Conservation (phyloP, 1,140 invertebrate genomes). For the Papilio polyxenes region DNA sequence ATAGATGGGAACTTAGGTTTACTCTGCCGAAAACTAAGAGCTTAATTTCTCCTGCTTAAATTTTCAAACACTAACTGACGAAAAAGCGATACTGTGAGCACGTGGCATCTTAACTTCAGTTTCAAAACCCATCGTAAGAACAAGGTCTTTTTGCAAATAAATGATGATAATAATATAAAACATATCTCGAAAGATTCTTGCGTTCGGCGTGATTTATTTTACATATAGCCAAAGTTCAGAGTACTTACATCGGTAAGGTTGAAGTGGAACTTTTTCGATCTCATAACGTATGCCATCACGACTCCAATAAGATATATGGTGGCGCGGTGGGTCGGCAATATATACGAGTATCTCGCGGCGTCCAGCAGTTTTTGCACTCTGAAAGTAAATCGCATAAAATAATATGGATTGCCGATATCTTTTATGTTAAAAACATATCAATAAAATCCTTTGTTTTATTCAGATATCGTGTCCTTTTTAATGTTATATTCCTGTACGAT, state of each 20-base stretch:
- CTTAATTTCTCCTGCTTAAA: no score
- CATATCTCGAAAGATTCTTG: not conserved
- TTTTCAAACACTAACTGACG: no score
- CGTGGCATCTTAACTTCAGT: no score
- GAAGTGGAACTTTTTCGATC: conserved; percentile 61
- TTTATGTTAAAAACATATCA: conserved; percentile 20
- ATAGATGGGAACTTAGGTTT: no score
- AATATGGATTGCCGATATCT: conserved; percentile 16
- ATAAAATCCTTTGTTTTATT: conserved; percentile 11
- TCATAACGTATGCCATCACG: conserved; percentile 81
- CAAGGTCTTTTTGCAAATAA: not conserved
- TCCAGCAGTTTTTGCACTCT: conserved; percentile 83
- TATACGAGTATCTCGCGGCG: conserved; percentile 85
- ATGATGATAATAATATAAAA: conserved; percentile 20
- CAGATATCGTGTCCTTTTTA: not conserved
- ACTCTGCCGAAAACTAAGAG: no score
- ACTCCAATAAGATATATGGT: conserved; percentile 87
- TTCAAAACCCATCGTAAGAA: not conserved
- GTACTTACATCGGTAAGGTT: conserved; percentile 67
- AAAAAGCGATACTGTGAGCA: no score
- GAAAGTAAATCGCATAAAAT: conserved; percentile 48
- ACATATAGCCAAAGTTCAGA: conserved; percentile 17
- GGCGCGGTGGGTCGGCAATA: conserved; percentile 84
- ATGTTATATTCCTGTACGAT: not conserved
- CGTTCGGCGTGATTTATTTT: conserved; percentile 10